phyloP scores from a whole-genome alignment of 2,888 invertebrate species.

The Spisula subtruncata region DNA sequence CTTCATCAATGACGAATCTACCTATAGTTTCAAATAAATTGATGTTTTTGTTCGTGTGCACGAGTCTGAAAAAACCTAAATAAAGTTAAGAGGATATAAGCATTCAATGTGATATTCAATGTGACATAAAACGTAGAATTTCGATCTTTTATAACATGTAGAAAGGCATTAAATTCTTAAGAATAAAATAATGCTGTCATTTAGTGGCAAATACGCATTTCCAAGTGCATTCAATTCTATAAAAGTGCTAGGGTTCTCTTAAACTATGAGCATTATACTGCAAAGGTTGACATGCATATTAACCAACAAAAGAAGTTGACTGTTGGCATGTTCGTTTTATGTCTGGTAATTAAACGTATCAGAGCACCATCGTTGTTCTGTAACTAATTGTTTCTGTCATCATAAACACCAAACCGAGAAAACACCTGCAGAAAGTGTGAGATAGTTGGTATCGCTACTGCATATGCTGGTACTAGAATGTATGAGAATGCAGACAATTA shows the following conservation, averaged over 20 bases:
- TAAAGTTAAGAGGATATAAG: no score
- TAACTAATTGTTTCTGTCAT: constrained; percentile 20
- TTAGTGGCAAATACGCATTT: not conserved
- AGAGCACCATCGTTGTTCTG: not conserved
- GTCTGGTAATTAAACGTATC: constrained; percentile 11
- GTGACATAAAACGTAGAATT: no score
- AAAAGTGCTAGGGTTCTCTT: not conserved
- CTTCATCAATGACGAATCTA: no score
- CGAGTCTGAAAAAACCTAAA: no score
- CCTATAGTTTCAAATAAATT: no score
- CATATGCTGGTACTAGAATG: not conserved
- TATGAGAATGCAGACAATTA: not conserved
- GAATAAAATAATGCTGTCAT: constrained; percentile 6
- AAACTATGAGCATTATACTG: not conserved
- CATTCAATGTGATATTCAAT: no score
- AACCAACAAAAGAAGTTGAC: not conserved
- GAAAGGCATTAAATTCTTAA: not conserved
- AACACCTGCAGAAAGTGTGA: not conserved
- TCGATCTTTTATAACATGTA: no score
- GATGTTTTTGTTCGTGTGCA: no score
- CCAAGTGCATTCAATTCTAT: not conserved
- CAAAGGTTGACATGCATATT: not conserved
- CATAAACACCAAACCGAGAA: not conserved
- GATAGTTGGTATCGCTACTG: not conserved
- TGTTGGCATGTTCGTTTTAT: not conserved